Evolutionary conservation across 2,113 vertebrate genomes (phyloP), one percentile per base, ranked within the genome.

Genomic region (Peromyscus leucopus): DNA sequence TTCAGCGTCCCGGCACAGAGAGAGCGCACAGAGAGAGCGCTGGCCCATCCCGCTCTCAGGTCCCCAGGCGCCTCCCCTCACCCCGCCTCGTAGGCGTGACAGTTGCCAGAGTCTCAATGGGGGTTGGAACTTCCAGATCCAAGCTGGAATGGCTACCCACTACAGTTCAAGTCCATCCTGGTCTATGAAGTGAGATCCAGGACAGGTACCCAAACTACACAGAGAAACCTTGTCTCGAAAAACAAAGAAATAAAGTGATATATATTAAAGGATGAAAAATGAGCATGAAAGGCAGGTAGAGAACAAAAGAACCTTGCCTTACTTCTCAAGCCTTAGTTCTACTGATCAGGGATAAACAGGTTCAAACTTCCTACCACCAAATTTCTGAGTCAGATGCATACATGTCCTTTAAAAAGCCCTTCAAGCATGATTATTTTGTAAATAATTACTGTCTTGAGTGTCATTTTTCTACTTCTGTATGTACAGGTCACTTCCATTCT

Each of bases 361-460:
- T 33, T 67, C 83, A 96, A 92, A 74, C 93, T 96, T 86, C 65
- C n/a, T 79, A 46, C 65, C 51, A 78, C 8, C 33, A 87, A 61
- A 19, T 12, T 89, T 95, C 74, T 86, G 42, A 39, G 33, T 78
- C 33, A 55, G 28, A 13, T 94, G 31, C 36, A 31, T 63, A 48
- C 7, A 71, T 16, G 17, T 63, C 78, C 72, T 93, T 59, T 51
- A 42, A 88, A 91, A 39, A 80, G 13, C 19, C 31, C 31, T 33
- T 24, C 12, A 95, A 78, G n/a, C 48, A n/a, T 63, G 79, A 82
- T 87, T 75, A 0, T 82, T 91, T 1, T 72, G 21, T 28, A 92
- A 61, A 79, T n/a, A 31, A 82, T 36, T 16, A 65, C 39, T 31
- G 39, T 74, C n/a, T 94, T 90, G n/a, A 78, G 67, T 26, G 65